Evolutionary conservation across 2,797 vertebrate genomes (phyloP).

Genomic region (Numenius phaeopus): DNA sequence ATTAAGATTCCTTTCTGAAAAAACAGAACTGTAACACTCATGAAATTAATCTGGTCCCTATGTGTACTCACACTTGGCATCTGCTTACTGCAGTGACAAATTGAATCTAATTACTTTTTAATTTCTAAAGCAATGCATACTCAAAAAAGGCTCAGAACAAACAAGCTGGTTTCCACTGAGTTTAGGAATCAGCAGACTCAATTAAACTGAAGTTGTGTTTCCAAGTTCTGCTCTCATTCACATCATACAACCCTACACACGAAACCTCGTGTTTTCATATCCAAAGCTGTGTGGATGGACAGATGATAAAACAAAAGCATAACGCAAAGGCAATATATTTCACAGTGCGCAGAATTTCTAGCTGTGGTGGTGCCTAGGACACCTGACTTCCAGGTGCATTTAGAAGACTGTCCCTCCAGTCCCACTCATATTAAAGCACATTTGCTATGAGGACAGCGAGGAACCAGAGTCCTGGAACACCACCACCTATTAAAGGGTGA

Average conservation of each 20-base stretch:
- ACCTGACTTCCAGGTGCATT: background rate
- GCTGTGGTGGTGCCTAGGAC: background rate
- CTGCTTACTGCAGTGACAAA: slow-evolving; percentile 14
- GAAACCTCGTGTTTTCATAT: background rate
- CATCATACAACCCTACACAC: background rate
- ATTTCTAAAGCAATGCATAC: background rate
- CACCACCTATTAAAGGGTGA: background rate
- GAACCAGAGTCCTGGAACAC: background rate
- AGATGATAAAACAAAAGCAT: background rate
- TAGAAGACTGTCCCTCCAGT: background rate
- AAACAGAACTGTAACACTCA: background rate
- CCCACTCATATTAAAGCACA: background rate
- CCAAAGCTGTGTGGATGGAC: background rate
- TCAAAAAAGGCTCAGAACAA: background rate
- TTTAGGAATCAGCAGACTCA: background rate
- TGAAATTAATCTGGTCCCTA: background rate
- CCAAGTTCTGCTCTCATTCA: background rate
- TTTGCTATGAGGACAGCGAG: background rate
- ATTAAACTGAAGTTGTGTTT: background rate
- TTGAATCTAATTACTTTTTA: slow-evolving; percentile 6
- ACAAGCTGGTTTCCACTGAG: background rate
- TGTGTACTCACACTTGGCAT: background rate
- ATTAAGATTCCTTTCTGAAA: background rate
- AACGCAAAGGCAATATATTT: accelerated
- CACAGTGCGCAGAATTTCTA: background rate